These are phyloP conservation scores for Lycophotia porphyrea DNA, from an alignment of 2,888 invertebrate species.

Conservation along the genomic window DNA sequence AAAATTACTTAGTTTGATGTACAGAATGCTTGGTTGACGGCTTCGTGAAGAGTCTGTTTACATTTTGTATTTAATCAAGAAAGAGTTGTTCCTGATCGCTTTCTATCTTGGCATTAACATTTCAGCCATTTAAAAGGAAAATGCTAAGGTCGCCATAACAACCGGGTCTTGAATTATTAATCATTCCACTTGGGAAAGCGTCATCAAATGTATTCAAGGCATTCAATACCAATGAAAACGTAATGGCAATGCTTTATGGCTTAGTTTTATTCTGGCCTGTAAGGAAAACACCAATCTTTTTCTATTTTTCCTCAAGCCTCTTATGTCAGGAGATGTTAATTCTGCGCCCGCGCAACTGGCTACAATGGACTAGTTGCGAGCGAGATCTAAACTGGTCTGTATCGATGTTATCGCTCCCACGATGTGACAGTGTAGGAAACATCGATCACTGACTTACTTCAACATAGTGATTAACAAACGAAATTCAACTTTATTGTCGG, in stretches of 20 bases:
- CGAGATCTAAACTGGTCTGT: slow-evolving; percentile 61
- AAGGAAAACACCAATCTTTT: slow-evolving; percentile 36
- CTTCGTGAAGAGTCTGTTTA: no score
- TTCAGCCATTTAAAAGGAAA: slow-evolving; percentile 45
- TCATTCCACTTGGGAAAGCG: slow-evolving; percentile 2
- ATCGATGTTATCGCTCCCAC: slow-evolving; percentile 65
- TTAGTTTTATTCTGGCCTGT: slow-evolving; percentile 1
- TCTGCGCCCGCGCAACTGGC: slow-evolving; percentile 59
- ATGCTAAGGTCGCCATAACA: slow-evolving; percentile 35
- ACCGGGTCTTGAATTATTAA: slow-evolving; percentile 40
- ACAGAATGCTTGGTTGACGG: no score
- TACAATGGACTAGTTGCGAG: slow-evolving; percentile 65
- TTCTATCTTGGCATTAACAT: slow-evolving; percentile 35
- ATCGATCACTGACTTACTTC: slow-evolving; percentile 69
- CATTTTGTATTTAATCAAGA: neutral
- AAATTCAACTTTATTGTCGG: slow-evolving; percentile 52
- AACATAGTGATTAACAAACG: slow-evolving; percentile 36
- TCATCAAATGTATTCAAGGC: slow-evolving; percentile 23
- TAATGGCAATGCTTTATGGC: slow-evolving; percentile 9
- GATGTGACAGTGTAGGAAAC: slow-evolving; percentile 67
- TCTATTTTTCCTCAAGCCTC: slow-evolving; percentile 46
- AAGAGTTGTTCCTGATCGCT: slow-evolving; percentile 12
- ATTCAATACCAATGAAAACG: slow-evolving; percentile 24
- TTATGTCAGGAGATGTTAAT: slow-evolving; percentile 47
- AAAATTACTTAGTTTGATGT: no score